Conservation (phyloP, 2,888 invertebrate species). For the Sphecodes monilicornis region DNA sequence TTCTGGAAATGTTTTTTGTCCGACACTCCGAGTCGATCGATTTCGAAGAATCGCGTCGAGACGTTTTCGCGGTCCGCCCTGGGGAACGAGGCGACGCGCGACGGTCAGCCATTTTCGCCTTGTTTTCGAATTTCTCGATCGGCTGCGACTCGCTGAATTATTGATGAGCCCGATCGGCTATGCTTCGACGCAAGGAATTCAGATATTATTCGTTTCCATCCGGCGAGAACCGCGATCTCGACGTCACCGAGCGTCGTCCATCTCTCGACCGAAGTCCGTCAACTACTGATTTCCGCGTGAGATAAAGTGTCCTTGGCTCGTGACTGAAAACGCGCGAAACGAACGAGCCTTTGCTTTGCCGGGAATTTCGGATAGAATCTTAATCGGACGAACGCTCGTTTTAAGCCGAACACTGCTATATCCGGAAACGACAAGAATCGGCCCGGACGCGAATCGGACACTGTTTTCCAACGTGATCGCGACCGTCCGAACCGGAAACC, state of each 20-base stretch:
- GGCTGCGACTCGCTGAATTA: slow-evolving; percentile 73
- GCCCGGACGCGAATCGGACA: slow-evolving; percentile 43
- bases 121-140: slow-evolving; percentile 72
- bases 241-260: slow-evolving; percentile 59
- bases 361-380: slow-evolving; percentile 52
- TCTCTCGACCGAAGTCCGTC: slow-evolving; percentile 60
- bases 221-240: slow-evolving; percentile 43
- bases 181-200: slow-evolving; percentile 64
- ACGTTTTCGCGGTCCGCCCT: background rate
- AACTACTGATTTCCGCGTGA: slow-evolving; percentile 56
- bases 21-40: background rate
- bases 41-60: background rate
- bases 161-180: slow-evolving; percentile 72
- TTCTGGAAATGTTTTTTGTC: too few species aligned
- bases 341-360: slow-evolving; percentile 39
- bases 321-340: slow-evolving; percentile 58
- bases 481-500: background rate
- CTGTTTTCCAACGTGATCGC: slow-evolving; percentile 7
- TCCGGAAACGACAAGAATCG: slow-evolving; percentile 6
- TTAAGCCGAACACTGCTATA: slow-evolving; percentile 18
- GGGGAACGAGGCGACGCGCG: slow-evolving; percentile 26
- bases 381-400: slow-evolving; percentile 46
- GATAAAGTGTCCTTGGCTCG: slow-evolving; percentile 52
- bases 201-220: slow-evolving; percentile 66
- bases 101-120: slow-evolving; percentile 61